Conservation (phyloP, 2,113 vertebrate genomes). For the Bufo gargarizans region DNA sequence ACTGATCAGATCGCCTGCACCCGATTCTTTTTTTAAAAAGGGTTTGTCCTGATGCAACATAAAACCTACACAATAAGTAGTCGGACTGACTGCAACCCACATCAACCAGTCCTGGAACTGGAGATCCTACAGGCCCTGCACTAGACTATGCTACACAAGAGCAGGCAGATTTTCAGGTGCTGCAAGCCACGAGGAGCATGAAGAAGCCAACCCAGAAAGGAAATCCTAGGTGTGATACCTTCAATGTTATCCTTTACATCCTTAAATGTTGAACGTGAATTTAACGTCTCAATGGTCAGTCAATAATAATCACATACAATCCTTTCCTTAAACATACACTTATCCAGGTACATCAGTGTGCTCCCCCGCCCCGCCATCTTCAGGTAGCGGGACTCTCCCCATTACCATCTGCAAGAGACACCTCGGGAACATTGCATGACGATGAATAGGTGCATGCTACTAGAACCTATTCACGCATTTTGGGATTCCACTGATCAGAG, state of each 20-base stretch:
- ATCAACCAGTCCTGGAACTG: too few relatives aligned
- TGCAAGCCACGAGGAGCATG: too few relatives aligned
- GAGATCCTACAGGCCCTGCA: too few relatives aligned
- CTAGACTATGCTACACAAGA: too few relatives aligned
- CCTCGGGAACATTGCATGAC: too few relatives aligned
- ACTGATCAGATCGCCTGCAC: too few relatives aligned
- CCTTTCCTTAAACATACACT: background rate
- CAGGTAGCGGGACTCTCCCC: background rate
- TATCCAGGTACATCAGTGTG: background rate
- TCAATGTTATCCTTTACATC: background rate
- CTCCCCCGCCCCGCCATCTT: background rate
- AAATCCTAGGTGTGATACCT: background rate
- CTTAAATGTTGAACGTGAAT: background rate
- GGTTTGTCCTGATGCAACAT: too few relatives aligned
- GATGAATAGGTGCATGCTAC: background rate
- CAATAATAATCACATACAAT: background rate
- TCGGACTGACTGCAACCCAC: too few relatives aligned
- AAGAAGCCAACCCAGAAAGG: too few relatives aligned
- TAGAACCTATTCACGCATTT: background rate
- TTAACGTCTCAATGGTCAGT: background rate
- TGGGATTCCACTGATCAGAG: background rate
- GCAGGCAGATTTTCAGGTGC: too few relatives aligned
- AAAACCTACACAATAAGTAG: too few relatives aligned
- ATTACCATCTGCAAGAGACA: background rate
- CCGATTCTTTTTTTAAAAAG: too few relatives aligned